Evolutionary conservation across 2,888 invertebrate species (phyloP), one percentile per base, ranked within the genome.

Genomic region (Aphodius granarius): DNA sequence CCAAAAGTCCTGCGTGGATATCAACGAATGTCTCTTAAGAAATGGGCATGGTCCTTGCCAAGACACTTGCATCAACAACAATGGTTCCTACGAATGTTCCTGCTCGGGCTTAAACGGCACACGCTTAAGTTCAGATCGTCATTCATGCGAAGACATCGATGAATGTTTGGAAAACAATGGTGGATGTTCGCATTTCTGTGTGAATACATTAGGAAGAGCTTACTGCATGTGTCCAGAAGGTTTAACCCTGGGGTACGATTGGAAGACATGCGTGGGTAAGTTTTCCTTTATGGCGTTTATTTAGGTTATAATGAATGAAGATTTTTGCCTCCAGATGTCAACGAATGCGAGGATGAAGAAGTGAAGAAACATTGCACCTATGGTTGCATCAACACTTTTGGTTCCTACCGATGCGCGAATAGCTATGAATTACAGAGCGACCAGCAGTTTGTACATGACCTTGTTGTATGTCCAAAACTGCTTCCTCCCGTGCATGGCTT

Each of bases 41-140:
- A 91, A 91, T 83, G 91, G 91, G 0, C 87, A 87, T 79, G 92
- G 91, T 5, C 91, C 91, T 19, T 92, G 92, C 82, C 90, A 92
- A 83, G 91, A 90, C 80, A 86, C 86, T 66, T 92, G 92, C 82
- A 83, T 82, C 78, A 92, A 92, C 84, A 88, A 87, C 64, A 87
- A 88, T 81, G 91, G 91, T 63, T 87, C 89, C 78, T 92, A 91
- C 85, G 85, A 85, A 78, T 92, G 92, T 83, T 87, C 88, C 75
- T 92, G 92, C 82, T 86, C 86, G 75, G 86, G 88, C 78, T 86
- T 91, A 64, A 88, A 89, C n/a, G 92, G 92, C 75, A 91, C 91
- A 75, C 87, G 87, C 81, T 86, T 92, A 80, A 86, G 88, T 6
- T 78, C 84, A 21, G 90, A 92, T 87, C 89, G 89, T 82, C 90